These are phyloP conservation scores for Lepilemur septentrionalis DNA, from an alignment of 2,797 vertebrate species.

Conservation along the genomic window DNA sequence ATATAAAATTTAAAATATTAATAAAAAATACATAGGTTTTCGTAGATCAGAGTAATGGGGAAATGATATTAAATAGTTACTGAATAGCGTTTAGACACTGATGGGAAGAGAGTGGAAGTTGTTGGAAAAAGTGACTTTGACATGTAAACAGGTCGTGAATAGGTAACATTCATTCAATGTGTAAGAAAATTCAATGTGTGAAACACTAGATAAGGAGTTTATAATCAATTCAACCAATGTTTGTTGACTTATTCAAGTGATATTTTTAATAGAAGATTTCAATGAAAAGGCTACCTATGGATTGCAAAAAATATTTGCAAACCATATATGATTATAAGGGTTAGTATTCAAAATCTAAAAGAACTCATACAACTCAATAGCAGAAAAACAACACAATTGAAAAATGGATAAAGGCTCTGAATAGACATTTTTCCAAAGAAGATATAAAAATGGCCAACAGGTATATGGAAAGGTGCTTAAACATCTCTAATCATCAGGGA, in stretches of 20 bases:
- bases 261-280: background rate
- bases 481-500: background rate
- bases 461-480: background rate
- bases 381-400: background rate
- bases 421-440: background rate
- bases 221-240: background rate
- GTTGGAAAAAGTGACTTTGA: background rate
- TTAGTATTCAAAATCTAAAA: background rate
- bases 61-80: background rate
- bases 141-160: background rate
- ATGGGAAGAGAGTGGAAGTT: background rate
- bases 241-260: background rate
- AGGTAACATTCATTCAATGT: background rate
- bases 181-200: background rate
- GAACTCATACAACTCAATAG: background rate
- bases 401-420: background rate
- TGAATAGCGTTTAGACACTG: background rate
- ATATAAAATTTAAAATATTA: background rate
- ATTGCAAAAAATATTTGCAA: background rate
- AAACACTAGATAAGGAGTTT: background rate
- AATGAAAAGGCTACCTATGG: background rate
- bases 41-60: background rate
- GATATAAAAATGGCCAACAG: background rate
- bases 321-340: background rate
- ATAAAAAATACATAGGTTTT: conserved; percentile 26